Conservation (phyloP, 2,113 vertebrate species). For the Carassius gibelio region DNA sequence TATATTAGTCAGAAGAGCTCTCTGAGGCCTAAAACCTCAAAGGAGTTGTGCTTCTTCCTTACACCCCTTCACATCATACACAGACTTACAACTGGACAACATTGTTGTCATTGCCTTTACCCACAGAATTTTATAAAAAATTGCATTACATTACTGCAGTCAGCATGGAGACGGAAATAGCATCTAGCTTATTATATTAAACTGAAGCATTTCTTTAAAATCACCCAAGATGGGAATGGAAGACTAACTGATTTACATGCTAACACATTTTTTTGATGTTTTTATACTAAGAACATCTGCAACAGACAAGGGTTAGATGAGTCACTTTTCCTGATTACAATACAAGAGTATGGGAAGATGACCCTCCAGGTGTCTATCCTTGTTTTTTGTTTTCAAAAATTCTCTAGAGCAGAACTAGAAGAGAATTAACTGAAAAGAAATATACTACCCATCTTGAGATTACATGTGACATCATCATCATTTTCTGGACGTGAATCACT, state of each 20-base stretch:
- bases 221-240: background rate
- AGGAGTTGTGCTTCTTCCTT: slow-evolving; percentile 31
- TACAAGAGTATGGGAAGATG: background rate
- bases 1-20: slow-evolving; percentile 49
- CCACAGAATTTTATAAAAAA: background rate
- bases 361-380: background rate
- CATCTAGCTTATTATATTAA: background rate
- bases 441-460: slow-evolving; percentile 2
- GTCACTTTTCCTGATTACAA: slow-evolving; percentile 26
- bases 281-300: slow-evolving; percentile 5
- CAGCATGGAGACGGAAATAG: background rate
- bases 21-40: slow-evolving; percentile 12
- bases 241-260: background rate
- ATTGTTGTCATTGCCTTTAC: slow-evolving; percentile 27
- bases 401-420: background rate
- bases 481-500: background rate
- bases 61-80: slow-evolving; percentile 33
- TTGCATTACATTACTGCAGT: background rate
- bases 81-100: slow-evolving; percentile 30
- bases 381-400: background rate
- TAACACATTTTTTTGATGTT: background rate
- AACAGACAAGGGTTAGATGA: slow-evolving; percentile 4
- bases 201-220: background rate
- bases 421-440: slow-evolving; percentile 4
- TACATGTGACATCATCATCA: slow-evolving; percentile 15